Evolutionary conservation across 2,797 vertebrate species (phyloP).

Genomic region (Agapornis canus): DNA sequence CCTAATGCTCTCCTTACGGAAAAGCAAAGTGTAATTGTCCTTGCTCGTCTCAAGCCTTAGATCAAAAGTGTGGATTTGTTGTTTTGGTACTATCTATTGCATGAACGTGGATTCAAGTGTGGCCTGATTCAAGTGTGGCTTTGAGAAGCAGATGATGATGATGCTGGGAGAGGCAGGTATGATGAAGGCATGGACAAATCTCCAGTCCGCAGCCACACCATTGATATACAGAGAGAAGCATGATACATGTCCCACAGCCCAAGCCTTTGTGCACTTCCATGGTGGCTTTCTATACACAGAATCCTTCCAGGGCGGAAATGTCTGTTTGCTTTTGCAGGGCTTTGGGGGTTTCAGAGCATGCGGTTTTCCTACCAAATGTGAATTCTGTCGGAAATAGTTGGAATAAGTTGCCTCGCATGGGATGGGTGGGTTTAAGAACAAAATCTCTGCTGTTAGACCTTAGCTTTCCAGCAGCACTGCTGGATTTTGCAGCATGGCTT

Average conservation of each 20-base stretch:
- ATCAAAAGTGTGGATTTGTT: neutral
- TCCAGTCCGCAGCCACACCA: neutral
- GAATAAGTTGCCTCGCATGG: neutral
- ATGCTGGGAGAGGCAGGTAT: conserved; percentile 66
- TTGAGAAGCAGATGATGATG: conserved; percentile 31
- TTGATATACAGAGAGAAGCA: neutral
- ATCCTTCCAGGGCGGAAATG: conserved; percentile 49
- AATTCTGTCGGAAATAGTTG: conserved; percentile 7
- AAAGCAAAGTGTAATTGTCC: conserved; percentile 52
- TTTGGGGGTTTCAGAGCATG: neutral
- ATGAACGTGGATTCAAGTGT: conserved; percentile 30
- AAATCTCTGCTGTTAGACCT: conserved; percentile 51
- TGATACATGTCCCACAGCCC: conserved; percentile 15
- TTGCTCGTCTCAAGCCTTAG: neutral
- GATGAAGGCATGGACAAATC: conserved; percentile 1
- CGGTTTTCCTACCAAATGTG: conserved; percentile 29
- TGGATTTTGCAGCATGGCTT: neutral
- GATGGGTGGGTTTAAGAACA: conserved; percentile 47
- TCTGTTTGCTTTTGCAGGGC: conserved; percentile 31
- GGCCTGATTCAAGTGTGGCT: neutral
- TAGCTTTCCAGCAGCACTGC: neutral
- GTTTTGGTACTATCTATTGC: conserved; percentile 40
- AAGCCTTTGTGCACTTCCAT: neutral
- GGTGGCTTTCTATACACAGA: neutral
- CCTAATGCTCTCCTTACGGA: conserved; percentile 58